A percentile compares a stretch with the other conserved stretches of the same genome.
phyloP scores from a whole-genome alignment of 2,113 vertebrate species.

The Cyprinodon variegatus region DNA sequence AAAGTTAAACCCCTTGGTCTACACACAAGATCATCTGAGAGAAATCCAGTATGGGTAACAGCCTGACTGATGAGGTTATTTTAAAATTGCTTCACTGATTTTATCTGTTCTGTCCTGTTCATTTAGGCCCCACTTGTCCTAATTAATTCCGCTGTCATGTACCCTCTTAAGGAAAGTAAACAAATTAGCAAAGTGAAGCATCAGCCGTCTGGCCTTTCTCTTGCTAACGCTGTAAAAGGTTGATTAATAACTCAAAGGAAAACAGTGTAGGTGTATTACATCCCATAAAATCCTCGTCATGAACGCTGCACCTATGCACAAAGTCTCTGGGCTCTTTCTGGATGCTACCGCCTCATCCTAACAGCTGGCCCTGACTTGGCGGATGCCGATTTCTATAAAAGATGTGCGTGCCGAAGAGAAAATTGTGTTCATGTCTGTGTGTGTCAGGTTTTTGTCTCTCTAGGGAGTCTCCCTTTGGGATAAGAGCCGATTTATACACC shows the following conservation, averaged over 20 bases:
- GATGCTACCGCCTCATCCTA: constrained; percentile 23
- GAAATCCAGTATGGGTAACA: constrained; percentile 32
- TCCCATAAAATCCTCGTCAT: not conserved
- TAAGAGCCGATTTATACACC: constrained; percentile 48
- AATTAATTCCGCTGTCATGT: constrained; percentile 28
- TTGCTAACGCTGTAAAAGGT: not conserved
- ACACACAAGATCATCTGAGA: constrained; percentile 6
- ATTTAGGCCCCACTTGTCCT: constrained; percentile 19
- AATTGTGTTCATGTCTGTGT: not conserved
- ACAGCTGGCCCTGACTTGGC: not conserved
- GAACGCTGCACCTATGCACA: not conserved
- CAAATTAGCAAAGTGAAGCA: constrained; percentile 25
- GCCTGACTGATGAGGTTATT: constrained; percentile 6
- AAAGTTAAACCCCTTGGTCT: constrained; percentile 19
- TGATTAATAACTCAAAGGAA: constrained; percentile 28
- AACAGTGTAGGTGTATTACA: constrained; percentile 1
- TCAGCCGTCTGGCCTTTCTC: constrained; percentile 2
- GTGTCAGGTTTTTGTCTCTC: constrained; percentile 18
- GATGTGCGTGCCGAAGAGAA: not conserved
- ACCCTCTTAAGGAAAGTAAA: constrained; percentile 21
- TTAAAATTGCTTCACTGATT: not conserved
- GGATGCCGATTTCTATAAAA: constrained; percentile 9
- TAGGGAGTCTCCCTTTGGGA: constrained; percentile 42
- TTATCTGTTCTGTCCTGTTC: constrained; percentile 9
- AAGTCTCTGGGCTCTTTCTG: not conserved